phyloP scores from a whole-genome alignment of 2,888 invertebrate genomes.

The Adelognathus sp. region DNA sequence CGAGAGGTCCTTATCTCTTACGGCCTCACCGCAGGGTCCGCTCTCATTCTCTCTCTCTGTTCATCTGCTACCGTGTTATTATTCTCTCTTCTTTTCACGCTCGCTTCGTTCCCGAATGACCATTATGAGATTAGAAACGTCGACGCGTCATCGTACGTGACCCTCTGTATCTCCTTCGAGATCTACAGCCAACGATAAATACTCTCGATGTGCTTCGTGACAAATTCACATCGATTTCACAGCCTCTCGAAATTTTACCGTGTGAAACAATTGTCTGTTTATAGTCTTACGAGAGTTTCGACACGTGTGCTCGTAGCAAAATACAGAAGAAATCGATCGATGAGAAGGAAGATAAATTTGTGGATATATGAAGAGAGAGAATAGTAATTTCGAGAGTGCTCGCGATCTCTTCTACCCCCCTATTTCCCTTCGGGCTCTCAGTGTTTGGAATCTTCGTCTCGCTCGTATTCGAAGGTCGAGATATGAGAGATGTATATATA shows the following conservation, averaged over 20 bases:
- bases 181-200: background rate
- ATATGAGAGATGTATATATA: constrained; percentile 15
- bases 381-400: background rate
- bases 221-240: background rate
- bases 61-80: constrained; percentile 34
- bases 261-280: background rate
- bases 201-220: background rate
- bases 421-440: background rate
- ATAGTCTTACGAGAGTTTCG: background rate
- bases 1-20: constrained; percentile 66
- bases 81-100: constrained; percentile 15
- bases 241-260: background rate
- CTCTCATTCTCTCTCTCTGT: constrained; percentile 60
- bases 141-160: constrained; percentile 15
- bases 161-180: background rate
- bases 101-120: constrained; percentile 10
- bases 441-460: constrained; percentile 38
- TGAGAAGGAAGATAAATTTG: background rate
- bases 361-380: background rate
- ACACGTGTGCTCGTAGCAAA: background rate
- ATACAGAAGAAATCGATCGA: background rate
- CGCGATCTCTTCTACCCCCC: background rate
- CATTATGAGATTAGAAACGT: constrained; percentile 16
- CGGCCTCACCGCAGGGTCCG: constrained; percentile 43
- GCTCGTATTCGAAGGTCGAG: constrained; percentile 15